Evolutionary conservation across 2,797 vertebrate genomes (phyloP).

Genomic region (Silurus lanzhouensis): DNA sequence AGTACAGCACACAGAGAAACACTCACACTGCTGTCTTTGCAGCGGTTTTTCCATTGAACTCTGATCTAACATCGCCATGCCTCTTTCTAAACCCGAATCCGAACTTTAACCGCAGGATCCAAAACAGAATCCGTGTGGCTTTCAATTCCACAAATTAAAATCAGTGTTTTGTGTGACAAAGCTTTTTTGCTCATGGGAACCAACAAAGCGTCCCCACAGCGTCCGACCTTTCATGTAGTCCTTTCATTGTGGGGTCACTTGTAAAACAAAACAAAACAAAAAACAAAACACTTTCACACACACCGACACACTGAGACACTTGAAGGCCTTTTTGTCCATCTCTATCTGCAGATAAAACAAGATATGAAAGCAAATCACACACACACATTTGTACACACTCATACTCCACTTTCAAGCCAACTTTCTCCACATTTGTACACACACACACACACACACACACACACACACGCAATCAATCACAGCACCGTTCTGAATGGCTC

Average conservation of each 20-base stretch:
- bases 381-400: not conserved
- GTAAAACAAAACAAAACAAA: conserved; percentile 2
- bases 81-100: conserved; percentile 17
- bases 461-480: not conserved
- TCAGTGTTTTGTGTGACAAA: conserved; percentile 26
- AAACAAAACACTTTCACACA: not conserved
- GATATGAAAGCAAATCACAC: not conserved
- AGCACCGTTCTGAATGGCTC: not conserved
- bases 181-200: conserved; percentile 29
- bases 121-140: conserved; percentile 6
- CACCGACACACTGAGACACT: not conserved
- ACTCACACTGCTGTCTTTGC: not conserved
- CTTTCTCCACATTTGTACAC: not conserved
- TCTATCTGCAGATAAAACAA: conserved; percentile 21
- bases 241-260: conserved; percentile 26
- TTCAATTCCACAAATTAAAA: conserved; percentile 20
- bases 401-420: not conserved
- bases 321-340: not conserved
- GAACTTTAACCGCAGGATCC: conserved; percentile 26
- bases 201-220: conserved; percentile 19
- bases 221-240: conserved; percentile 27
- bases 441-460: not conserved
- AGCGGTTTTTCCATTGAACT: conserved; percentile 10
- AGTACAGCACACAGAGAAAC: not conserved
- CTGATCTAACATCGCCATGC: not conserved